A percentile compares a stretch with the other conserved stretches of the same genome.
Conservation (phyloP, 1,140 invertebrate genomes). For the Alviniconcha marisindica region DNA sequence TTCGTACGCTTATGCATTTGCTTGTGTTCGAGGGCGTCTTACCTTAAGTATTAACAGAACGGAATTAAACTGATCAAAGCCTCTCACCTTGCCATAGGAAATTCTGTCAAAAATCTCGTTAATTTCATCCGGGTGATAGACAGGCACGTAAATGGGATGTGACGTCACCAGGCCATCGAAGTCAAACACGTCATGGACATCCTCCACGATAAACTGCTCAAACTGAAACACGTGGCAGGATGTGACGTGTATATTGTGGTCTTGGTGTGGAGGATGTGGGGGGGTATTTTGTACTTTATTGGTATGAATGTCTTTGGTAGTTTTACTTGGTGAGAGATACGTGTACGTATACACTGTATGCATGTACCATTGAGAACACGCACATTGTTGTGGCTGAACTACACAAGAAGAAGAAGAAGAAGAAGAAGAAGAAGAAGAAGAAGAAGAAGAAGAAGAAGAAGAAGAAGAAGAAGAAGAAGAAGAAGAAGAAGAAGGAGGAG, state of each 20-base stretch:
- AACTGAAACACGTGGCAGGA: constrained; percentile 52
- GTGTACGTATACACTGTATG: too few species aligned
- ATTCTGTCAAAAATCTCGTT: constrained; percentile 96
- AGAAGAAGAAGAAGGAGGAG: constrained; percentile 16
- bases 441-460: constrained; percentile 4
- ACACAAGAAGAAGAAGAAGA: too few species aligned
- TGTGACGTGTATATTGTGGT: not conserved
- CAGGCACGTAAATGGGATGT: constrained; percentile 88
- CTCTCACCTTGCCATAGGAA: constrained; percentile 89
- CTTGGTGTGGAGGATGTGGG: too few species aligned
- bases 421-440: too few species aligned
- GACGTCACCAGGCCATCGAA: constrained; percentile 91
- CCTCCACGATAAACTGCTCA: constrained; percentile 87
- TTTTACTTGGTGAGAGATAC: too few species aligned
- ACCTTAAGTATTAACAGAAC: too few species aligned
- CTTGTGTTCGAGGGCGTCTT: too few species aligned
- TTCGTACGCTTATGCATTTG: too few species aligned
- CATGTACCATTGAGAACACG: too few species aligned
- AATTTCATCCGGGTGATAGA: constrained; percentile 93
- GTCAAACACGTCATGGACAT: constrained; percentile 88
- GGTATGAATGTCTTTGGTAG: too few species aligned
- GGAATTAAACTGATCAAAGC: not conserved
- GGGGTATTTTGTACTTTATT: too few species aligned
- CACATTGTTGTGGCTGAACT: too few species aligned
- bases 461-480: constrained; percentile 22